phyloP scores from a whole-genome alignment of 1,140 invertebrate species.

The Thaumetopoea pityocampa region DNA sequence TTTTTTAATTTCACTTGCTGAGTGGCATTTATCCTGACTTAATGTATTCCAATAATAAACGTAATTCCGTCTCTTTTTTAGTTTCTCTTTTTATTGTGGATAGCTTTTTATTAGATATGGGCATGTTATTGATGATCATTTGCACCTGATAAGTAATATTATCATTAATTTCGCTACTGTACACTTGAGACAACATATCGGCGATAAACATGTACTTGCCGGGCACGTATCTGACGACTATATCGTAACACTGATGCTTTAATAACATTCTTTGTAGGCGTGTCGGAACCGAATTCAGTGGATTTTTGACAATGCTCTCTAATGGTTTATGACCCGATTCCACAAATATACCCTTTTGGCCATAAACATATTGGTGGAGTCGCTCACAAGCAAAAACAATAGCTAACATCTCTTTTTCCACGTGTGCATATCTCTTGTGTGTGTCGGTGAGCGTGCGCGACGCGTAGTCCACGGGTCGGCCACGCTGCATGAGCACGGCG shows the following conservation, averaged over 20 bases:
- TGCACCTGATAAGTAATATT: slow-evolving; percentile 7
- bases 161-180: slow-evolving; percentile 12
- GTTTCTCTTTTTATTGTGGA: slow-evolving; percentile 8
- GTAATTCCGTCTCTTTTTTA: slow-evolving; percentile 1
- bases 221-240: slow-evolving; percentile 25
- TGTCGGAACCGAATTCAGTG: slow-evolving; percentile 8
- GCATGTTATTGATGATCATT: slow-evolving; percentile 10
- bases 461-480: slow-evolving; percentile 46
- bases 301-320: slow-evolving; percentile 20
- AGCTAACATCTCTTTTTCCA: slow-evolving; percentile 56
- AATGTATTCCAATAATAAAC: slow-evolving; percentile 6
- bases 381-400: slow-evolving; percentile 44
- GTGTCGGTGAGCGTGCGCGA: slow-evolving; percentile 30
- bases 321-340: slow-evolving; percentile 35
- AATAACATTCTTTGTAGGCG: slow-evolving; percentile 23
- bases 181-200: slow-evolving; percentile 49
- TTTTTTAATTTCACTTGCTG: slow-evolving; percentile 1
- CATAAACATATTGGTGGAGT: slow-evolving; percentile 46
- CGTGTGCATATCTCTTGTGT: slow-evolving; percentile 28
- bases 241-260: too few relatives aligned
- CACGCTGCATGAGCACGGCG: slow-evolving; percentile 31
- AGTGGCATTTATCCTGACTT: slow-evolving; percentile 8
- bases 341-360: slow-evolving; percentile 36
- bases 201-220: slow-evolving; percentile 64
- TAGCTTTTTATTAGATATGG: slow-evolving; percentile 12